Evolutionary conservation across 2,888 invertebrate genomes (phyloP).

Genomic region (Iphiclides podalirius): DNA sequence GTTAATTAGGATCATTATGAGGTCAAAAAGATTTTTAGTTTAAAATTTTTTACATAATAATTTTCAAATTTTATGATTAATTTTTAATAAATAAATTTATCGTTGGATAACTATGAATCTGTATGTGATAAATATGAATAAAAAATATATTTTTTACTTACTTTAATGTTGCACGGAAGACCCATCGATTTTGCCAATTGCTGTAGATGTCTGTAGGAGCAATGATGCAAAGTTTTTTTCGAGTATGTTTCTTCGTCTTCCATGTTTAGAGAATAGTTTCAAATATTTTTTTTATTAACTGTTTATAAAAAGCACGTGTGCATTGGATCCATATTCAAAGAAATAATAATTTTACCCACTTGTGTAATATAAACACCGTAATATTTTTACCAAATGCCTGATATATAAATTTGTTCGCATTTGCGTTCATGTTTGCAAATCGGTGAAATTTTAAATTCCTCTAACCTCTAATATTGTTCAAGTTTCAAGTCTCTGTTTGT

Average conservation of each 20-base stretch:
- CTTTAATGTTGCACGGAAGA: slow-evolving; percentile 66
- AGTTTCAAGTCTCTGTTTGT: too few species aligned
- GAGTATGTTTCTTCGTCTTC: slow-evolving; percentile 31
- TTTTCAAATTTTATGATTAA: background rate
- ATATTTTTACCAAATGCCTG: slow-evolving; percentile 4
- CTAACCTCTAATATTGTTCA: too few species aligned
- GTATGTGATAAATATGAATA: background rate
- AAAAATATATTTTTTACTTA: slow-evolving; percentile 29
- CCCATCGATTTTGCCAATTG: slow-evolving; percentile 52
- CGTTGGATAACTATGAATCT: too few species aligned
- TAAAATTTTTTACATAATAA: too few species aligned
- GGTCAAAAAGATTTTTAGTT: background rate
- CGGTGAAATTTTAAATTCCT: too few species aligned
- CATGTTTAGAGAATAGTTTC: slow-evolving; percentile 26
- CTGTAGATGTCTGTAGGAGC: slow-evolving; percentile 56
- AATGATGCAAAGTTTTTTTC: slow-evolving; percentile 37
- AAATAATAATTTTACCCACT: slow-evolving; percentile 5
- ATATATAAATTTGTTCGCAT: background rate
- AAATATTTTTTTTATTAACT: too few species aligned
- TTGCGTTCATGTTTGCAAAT: background rate
- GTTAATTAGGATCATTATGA: background rate
- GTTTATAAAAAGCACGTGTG: slow-evolving; percentile 2
- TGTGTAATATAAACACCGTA: background rate
- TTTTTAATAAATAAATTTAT: too few species aligned
- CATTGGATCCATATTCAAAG: background rate